Evolutionary conservation across 1,140 invertebrate genomes (phyloP).

Genomic region (Diorhabda sublineata): DNA sequence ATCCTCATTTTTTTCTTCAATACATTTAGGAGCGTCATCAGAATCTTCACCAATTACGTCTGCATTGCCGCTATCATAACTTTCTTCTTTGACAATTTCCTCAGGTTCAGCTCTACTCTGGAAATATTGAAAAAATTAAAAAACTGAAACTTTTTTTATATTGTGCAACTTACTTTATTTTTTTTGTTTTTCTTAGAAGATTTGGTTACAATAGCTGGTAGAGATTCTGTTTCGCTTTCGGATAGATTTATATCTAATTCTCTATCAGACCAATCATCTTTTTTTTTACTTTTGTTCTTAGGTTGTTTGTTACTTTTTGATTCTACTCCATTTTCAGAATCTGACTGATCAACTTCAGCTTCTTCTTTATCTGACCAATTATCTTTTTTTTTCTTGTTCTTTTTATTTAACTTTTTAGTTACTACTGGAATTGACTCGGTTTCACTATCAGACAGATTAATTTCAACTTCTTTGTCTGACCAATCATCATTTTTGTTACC

Average conservation of each 20-base stretch:
- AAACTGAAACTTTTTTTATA: background rate
- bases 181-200: constrained; percentile 40
- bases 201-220: constrained; percentile 42
- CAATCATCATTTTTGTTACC: constrained; percentile 52
- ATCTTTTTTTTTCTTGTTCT: constrained; percentile 47
- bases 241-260: constrained; percentile 34
- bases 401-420: constrained; percentile 37
- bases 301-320: background rate
- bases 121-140: too few species aligned
- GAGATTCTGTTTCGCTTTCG: constrained; percentile 45
- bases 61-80: too few species aligned
- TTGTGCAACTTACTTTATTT: constrained; percentile 19
- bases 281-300: constrained; percentile 42
- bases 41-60: constrained; percentile 23
- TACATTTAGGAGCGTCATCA: constrained; percentile 32
- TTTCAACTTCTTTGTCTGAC: constrained; percentile 50
- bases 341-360: constrained; percentile 6
- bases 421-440: constrained; percentile 39
- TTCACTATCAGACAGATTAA: constrained; percentile 46
- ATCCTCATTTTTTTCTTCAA: constrained; percentile 32
- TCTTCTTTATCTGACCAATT: constrained; percentile 16
- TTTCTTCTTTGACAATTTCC: too few species aligned
- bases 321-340: constrained; percentile 28
- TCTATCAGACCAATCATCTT: constrained; percentile 44
- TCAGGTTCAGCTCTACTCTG: too few species aligned